Conservation (phyloP, 1,140 invertebrate species). For the Holotrichia oblita region DNA sequence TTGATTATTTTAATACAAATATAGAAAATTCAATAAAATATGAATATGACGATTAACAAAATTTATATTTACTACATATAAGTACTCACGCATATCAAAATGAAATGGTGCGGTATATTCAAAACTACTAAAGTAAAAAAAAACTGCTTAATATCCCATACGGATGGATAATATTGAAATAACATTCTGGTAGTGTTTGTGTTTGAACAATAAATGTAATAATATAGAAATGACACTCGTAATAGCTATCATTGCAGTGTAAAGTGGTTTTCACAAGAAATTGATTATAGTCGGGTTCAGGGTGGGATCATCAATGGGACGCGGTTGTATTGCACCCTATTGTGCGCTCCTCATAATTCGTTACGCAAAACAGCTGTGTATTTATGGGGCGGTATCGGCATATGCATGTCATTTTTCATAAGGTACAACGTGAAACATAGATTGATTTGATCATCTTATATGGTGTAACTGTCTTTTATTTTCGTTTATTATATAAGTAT, state of each 20-base stretch:
- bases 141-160: neutral
- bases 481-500: too few species aligned
- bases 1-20: too few species aligned
- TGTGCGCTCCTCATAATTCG: slow-evolving; percentile 33
- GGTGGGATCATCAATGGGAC: slow-evolving; percentile 29
- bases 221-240: slow-evolving; percentile 27
- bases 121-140: neutral
- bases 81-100: too few species aligned
- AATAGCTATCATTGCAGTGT: slow-evolving; percentile 39
- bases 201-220: slow-evolving; percentile 39
- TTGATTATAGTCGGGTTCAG: slow-evolving; percentile 38
- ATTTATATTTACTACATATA: too few species aligned
- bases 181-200: slow-evolving; percentile 2
- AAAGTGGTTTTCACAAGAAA: slow-evolving; percentile 25
- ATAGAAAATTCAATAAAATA: too few species aligned
- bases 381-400: slow-evolving; percentile 31
- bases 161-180: neutral
- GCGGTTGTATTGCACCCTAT: slow-evolving; percentile 20
- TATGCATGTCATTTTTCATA: slow-evolving; percentile 34
- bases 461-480: too few species aligned
- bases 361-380: slow-evolving; percentile 40
- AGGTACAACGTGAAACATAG: neutral
- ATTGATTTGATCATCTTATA: too few species aligned
- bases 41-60: too few species aligned
- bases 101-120: too few species aligned